Conservation (phyloP, 2,797 vertebrate species). For the Epinephelus coioides region DNA sequence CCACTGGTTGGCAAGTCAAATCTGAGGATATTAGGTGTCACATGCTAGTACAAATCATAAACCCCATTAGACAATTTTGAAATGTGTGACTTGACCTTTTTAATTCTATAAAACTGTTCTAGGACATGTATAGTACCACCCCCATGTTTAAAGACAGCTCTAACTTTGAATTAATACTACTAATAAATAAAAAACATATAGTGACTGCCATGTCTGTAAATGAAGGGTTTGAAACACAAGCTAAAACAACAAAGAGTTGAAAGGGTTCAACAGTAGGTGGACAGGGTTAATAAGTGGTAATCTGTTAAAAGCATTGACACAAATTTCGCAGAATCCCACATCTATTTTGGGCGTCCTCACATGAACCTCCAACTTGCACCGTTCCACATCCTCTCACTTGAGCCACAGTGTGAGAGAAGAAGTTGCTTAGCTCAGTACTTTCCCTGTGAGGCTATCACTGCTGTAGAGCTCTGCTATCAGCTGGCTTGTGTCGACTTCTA, state of each 20-base stretch:
- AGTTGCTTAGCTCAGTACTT: slow-evolving; percentile 71
- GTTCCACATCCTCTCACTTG: slow-evolving; percentile 35
- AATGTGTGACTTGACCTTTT: neutral
- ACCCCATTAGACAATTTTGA: no score
- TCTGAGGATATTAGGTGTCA: no score
- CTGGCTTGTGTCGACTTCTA: slow-evolving; percentile 59
- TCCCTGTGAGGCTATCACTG: slow-evolving; percentile 40
- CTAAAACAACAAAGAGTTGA: neutral
- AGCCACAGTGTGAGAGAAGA: slow-evolving; percentile 44
- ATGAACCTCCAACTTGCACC: slow-evolving; percentile 38
- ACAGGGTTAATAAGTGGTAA: slow-evolving; percentile 11
- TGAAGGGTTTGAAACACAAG: slow-evolving; percentile 11
- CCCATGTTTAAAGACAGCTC: neutral
- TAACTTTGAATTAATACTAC: no score
- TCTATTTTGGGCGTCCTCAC: slow-evolving; percentile 28
- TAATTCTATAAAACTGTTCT: neutral
- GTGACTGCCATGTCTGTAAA: slow-evolving; percentile 12
- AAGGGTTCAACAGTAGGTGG: neutral
- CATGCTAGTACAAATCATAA: no score
- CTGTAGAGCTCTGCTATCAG: slow-evolving; percentile 60
- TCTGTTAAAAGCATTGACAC: slow-evolving; percentile 34
- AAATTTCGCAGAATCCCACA: slow-evolving; percentile 6
- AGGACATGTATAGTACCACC: neutral
- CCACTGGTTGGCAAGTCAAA: no score
- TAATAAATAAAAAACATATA: no score